phyloP scores from a whole-genome alignment of 2,888 invertebrate species.

The Tipula vernalis region DNA sequence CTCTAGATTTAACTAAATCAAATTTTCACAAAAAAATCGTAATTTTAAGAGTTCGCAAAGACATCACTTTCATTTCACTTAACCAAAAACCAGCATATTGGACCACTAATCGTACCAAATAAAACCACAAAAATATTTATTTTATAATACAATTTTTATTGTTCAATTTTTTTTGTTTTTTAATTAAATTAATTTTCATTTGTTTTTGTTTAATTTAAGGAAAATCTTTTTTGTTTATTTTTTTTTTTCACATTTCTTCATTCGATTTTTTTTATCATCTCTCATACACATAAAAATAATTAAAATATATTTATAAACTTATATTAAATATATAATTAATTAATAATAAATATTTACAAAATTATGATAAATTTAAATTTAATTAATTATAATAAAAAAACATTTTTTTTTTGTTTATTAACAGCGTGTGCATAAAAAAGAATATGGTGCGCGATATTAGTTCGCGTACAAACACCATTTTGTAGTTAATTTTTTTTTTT shows the following conservation, averaged over 20 bases:
- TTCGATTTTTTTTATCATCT: neutral
- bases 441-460: neutral
- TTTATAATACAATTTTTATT: neutral
- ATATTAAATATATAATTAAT: neutral
- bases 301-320: neutral
- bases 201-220: neutral
- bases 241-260: neutral
- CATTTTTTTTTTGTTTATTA: neutral
- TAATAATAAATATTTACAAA: neutral
- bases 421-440: neutral
- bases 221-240: neutral
- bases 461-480: neutral
- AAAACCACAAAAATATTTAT: neutral
- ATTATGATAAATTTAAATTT: neutral
- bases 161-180: neutral
- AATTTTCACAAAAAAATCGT: no score
- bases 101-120: no score
- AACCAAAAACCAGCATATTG: no score
- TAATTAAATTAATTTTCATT: neutral
- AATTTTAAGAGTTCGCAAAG: no score
- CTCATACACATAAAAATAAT: neutral
- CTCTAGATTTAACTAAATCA: no score
- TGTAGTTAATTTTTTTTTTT: neutral
- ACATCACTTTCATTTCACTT: no score
- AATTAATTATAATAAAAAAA: neutral